Conservation (phyloP, 2,113 vertebrate species). For the Microtus oregoni region DNA sequence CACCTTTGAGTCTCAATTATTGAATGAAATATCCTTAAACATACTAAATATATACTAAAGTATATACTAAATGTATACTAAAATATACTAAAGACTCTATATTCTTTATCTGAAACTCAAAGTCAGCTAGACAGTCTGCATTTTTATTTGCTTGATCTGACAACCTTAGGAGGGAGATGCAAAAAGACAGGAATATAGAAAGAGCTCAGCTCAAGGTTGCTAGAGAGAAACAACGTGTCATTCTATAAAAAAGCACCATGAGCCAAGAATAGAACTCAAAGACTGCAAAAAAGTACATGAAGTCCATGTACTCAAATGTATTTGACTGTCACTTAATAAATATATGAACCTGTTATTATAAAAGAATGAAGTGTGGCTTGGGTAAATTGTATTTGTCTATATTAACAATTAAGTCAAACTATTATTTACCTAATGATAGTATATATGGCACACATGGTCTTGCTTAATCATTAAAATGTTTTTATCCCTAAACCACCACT, state of each 20-base stretch:
- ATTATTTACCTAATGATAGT: background rate
- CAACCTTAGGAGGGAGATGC: background rate
- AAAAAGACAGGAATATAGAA: background rate
- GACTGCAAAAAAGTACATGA: background rate
- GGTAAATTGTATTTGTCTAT: background rate
- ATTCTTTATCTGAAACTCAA: conserved; percentile 13
- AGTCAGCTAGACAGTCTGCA: background rate
- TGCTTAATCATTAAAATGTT: conserved; percentile 7
- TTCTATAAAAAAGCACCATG: background rate
- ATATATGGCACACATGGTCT: background rate
- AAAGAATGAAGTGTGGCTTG: background rate
- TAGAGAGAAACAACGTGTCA: background rate
- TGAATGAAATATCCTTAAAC: background rate
- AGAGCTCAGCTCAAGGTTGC: background rate
- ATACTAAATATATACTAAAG: background rate
- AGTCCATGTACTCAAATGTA: background rate
- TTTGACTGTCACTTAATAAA: background rate
- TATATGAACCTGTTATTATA: background rate
- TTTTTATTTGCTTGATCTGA: conserved; percentile 28
- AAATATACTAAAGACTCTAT: background rate
- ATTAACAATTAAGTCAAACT: background rate
- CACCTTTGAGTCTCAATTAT: background rate
- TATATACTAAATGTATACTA: background rate
- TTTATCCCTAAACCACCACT: background rate
- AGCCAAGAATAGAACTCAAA: background rate